Percentiles rank a stretch among this genome's conserved stretches.
Conservation (phyloP, 2,113 vertebrate species). For the Prochilodus magdalenae region DNA sequence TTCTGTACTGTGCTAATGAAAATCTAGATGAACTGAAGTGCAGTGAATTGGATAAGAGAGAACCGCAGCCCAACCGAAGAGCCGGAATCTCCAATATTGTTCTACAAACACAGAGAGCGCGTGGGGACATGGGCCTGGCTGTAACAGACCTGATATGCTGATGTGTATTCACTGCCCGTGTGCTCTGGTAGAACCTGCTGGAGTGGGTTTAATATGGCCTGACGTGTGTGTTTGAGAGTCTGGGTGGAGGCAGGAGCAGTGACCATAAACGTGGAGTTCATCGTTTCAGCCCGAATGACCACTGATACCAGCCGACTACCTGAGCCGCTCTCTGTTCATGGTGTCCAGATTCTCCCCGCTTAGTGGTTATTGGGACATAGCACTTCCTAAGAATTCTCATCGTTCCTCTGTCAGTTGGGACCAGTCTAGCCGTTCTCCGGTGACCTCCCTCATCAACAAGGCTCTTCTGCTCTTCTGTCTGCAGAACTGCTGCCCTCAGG, state of each 20-base stretch:
- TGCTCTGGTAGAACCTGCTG: conserved; percentile 46
- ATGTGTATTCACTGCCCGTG: background rate
- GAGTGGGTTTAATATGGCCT: conserved; percentile 63
- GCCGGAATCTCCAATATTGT: background rate
- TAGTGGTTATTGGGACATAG: no score
- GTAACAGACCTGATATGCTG: background rate
- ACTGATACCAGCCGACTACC: background rate
- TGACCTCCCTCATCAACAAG: no score
- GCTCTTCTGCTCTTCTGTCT: no score
- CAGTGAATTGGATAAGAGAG: background rate
- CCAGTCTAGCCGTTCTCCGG: no score
- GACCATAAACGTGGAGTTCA: conserved; percentile 60
- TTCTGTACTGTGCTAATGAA: background rate
- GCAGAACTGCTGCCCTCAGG: no score
- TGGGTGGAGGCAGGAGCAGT: conserved; percentile 46
- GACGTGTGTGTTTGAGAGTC: conserved; percentile 50
- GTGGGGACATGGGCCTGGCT: background rate
- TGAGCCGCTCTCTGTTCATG: conserved; percentile 9
- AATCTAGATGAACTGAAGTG: no score
- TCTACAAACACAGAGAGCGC: background rate
- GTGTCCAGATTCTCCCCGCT: background rate
- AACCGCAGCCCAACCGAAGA: background rate
- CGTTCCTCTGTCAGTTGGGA: no score
- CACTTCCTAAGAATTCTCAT: no score
- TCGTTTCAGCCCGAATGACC: conserved; percentile 45